These are phyloP conservation scores for Dendrolimus pini DNA, from an alignment of 2,888 invertebrate genomes.

Conservation along the genomic window DNA sequence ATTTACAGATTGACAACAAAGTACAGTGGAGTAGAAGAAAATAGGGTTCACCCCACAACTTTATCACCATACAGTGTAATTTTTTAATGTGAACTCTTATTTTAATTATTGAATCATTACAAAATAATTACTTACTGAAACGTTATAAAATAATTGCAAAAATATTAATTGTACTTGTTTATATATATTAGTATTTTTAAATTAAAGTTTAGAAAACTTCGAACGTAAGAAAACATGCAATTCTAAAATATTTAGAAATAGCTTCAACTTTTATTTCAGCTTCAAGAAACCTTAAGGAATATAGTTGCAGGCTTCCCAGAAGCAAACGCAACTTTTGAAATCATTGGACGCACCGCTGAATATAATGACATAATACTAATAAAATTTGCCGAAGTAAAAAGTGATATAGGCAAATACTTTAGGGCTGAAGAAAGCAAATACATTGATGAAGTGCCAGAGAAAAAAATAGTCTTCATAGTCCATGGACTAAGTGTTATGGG, in stretches of 20 bases:
- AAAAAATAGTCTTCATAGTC: slow-evolving; percentile 58
- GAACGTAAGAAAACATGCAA: no score
- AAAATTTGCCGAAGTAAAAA: slow-evolving; percentile 26
- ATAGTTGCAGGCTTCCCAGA: slow-evolving; percentile 22
- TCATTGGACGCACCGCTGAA: slow-evolving; percentile 41
- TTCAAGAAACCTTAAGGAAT: slow-evolving; percentile 17
- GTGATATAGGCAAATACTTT: slow-evolving; percentile 17
- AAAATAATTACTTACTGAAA: no score
- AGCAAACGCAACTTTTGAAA: slow-evolving; percentile 33
- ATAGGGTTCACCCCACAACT: not conserved
- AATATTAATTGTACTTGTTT: no score
- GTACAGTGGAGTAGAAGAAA: slow-evolving; percentile 1
- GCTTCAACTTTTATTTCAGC: slow-evolving; percentile 19
- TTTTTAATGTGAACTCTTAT: no score
- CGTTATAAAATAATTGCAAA: no score
- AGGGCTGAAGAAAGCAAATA: slow-evolving; percentile 39
- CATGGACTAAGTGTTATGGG: slow-evolving; percentile 53
- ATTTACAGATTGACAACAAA: not conserved
- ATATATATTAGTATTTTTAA: no score
- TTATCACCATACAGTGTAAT: not conserved
- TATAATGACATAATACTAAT: slow-evolving; percentile 51
- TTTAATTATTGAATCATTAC: no score
- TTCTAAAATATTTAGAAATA: no score
- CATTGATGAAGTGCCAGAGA: slow-evolving; percentile 38
- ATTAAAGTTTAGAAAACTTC: no score